phyloP scores from a whole-genome alignment of 64 coral and sea anemone species.

The Actinia equina region DNA sequence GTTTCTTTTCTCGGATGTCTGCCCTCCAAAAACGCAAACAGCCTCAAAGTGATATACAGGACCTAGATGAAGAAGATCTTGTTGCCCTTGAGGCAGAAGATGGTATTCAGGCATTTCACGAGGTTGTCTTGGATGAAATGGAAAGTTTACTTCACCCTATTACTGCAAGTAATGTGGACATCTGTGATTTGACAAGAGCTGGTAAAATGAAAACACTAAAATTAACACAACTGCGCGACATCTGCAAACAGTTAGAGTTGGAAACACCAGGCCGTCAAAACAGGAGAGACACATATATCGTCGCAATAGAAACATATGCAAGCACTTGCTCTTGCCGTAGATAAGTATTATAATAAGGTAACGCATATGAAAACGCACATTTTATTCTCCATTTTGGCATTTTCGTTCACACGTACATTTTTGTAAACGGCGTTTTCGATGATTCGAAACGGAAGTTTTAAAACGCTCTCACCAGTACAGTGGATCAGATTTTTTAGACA shows the following conservation, averaged over 20 bases:
- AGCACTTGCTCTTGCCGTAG: too few relatives aligned
- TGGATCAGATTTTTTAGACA: too few relatives aligned
- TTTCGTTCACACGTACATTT: too few relatives aligned
- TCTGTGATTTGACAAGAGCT: conserved; percentile 31
- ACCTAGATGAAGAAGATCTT: conserved; percentile 34
- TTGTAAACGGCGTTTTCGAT: too few relatives aligned
- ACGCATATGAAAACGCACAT: too few relatives aligned
- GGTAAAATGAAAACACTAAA: conserved; percentile 43
- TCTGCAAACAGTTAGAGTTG: not conserved
- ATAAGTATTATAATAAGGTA: too few relatives aligned
- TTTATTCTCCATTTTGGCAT: too few relatives aligned
- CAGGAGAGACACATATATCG: too few relatives aligned
- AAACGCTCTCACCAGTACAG: too few relatives aligned
- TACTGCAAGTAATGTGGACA: conserved; percentile 29
- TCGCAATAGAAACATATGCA: too few relatives aligned
- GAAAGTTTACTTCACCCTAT: conserved; percentile 37
- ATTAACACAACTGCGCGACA: conserved; percentile 17
- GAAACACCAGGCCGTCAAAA: too few relatives aligned
- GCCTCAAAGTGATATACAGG: conserved; percentile 35
- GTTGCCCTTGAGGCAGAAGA: conserved; percentile 45
- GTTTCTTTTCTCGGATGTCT: conserved; percentile 58
- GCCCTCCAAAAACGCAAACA: conserved; percentile 40
- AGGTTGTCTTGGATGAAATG: conserved; percentile 56
- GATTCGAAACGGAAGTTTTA: too few relatives aligned
- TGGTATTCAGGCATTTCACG: conserved; percentile 39